A percentile compares a stretch with the other conserved stretches of the same genome.
Evolutionary conservation across 2,888 invertebrate genomes (phyloP).

Genomic region (Bimastos eiseni): DNA sequence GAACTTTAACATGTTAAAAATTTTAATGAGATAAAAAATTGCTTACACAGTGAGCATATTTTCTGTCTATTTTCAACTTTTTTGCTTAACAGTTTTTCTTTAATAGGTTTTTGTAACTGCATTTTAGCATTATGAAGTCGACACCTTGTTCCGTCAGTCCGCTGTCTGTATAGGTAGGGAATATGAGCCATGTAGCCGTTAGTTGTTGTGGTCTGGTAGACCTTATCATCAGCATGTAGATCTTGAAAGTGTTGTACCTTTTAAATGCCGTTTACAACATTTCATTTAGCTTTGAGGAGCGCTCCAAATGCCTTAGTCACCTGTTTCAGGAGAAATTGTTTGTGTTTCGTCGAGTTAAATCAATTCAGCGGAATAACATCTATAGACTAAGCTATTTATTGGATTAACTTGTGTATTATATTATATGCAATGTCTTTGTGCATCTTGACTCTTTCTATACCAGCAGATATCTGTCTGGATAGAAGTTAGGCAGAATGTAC

Average conservation of each 20-base stretch:
- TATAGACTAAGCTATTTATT: conserved; percentile 21
- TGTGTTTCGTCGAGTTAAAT: conserved; percentile 13
- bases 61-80: background rate
- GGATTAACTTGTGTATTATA: background rate
- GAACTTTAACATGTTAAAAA: background rate
- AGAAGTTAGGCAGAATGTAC: background rate
- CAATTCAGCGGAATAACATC: conserved; percentile 17
- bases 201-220: background rate
- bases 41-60: background rate
- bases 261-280: background rate
- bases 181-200: background rate
- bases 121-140: background rate
- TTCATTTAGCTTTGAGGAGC: background rate
- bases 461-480: background rate
- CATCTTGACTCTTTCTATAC: background rate
- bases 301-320: conserved; percentile 13
- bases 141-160: background rate
- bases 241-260: background rate
- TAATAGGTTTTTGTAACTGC: background rate
- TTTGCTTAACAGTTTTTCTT: background rate
- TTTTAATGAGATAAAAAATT: background rate
- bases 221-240: background rate
- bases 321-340: background rate
- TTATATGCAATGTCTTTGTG: background rate
- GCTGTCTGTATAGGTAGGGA: background rate